phyloP scores from a whole-genome alignment of 2,797 vertebrate species.

The Peromyscus melanophrys region DNA sequence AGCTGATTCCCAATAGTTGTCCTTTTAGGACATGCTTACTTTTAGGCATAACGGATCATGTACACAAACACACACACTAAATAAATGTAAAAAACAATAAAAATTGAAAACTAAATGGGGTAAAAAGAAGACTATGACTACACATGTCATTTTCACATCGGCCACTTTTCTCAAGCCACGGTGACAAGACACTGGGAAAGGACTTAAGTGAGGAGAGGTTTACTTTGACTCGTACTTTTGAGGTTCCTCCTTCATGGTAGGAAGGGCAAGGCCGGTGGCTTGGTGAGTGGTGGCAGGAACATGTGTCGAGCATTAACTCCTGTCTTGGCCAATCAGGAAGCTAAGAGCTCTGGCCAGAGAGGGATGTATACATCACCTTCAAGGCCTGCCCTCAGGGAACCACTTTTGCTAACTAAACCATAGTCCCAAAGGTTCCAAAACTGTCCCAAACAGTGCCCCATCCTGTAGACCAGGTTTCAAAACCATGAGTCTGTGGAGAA shows the following conservation, averaged over 20 bases:
- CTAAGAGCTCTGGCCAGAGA: neutral
- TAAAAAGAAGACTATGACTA: neutral
- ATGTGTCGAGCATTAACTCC: neutral
- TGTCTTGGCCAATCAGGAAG: neutral
- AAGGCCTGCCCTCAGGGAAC: neutral
- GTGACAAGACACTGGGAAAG: neutral
- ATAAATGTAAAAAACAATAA: neutral
- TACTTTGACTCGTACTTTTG: neutral
- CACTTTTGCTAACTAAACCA: neutral
- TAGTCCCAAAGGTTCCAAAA: neutral
- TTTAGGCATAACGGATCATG: neutral
- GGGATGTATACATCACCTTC: neutral
- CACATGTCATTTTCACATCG: neutral
- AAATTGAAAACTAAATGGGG: neutral
- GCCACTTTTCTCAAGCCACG: neutral
- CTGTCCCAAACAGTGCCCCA: neutral
- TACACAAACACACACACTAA: neutral
- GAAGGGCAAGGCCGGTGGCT: neutral
- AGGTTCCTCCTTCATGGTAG: neutral
- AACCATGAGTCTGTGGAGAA: neutral
- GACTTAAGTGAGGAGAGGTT: neutral
- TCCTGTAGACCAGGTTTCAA: neutral
- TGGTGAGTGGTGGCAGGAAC: neutral
- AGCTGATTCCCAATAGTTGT: neutral
- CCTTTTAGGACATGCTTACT: neutral